Evolutionary conservation across 2,113 vertebrate species (phyloP), one percentile per base, ranked within the genome.

Genomic region (Dipodomys spectabilis): DNA sequence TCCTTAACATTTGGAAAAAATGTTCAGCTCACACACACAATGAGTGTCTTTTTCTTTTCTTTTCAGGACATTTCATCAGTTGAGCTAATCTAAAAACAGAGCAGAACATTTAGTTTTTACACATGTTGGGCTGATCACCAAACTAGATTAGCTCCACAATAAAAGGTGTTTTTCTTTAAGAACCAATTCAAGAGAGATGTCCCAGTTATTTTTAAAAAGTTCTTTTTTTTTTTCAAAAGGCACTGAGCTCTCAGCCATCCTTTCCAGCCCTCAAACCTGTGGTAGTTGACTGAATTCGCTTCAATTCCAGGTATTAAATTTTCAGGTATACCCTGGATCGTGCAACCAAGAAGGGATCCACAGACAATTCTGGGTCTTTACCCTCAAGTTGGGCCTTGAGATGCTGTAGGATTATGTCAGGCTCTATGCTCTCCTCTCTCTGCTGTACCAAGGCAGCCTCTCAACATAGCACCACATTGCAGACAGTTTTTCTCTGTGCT

Each of bases 121-220:
- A 65, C 7, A 20, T 45, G 28, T 49, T 74, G 39, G 88, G 23
- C 86, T 92, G 82, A 88, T 92, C 71, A 53, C 75, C 79, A 94
- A 85, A 77, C 65, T 49, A 81, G 65, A 75, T 86, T 65, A 71
- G 35, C 49, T 72, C 67, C 44, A 13, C 44, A 23, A 0, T 5
- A 20, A 81, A 90, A 92, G 35, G 25, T 4, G 4, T 30, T 68
- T 82, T 72, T 81, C 73, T 75, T 60, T 45, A 75, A 62, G 80
- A 91, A 84, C 9, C 28, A 16, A n/a, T 53, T 45, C 1, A n/a
- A 83, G 23, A 79, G 72, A 30, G 16, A 68, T 20, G 35, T 25
- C 20, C n/a, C 62, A n/a, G 32, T 84, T 78, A 69, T 49, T 49
- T 49, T 9, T 49, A 49, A 49, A 49, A 49, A 49, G 49, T 11